A percentile compares a stretch with the other conserved stretches of the same genome.
These are phyloP conservation scores for Metallyticus violacea DNA, from an alignment of 2,888 invertebrate species.

Conservation along the genomic window DNA sequence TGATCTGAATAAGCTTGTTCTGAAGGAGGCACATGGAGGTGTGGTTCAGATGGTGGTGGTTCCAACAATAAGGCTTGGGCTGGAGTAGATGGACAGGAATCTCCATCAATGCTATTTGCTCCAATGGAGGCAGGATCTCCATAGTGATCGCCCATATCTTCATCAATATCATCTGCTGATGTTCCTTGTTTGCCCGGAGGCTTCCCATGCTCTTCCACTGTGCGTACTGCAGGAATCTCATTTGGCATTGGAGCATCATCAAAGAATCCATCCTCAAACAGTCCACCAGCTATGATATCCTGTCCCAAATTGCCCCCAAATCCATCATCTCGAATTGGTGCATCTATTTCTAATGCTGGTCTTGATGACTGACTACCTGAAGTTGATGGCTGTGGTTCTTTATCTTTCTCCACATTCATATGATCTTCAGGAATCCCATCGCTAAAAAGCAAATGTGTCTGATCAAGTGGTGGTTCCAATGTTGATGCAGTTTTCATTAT, in stretches of 20 bases:
- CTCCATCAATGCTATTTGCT: conserved; percentile 48
- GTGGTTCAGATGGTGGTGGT: conserved; percentile 24
- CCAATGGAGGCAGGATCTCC: conserved; percentile 67
- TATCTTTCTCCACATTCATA: conserved; percentile 56
- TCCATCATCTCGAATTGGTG: conserved; percentile 78
- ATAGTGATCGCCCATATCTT: conserved; percentile 76
- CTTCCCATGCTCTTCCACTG: not conserved
- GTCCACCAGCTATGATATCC: conserved; percentile 81
- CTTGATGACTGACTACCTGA: conserved; percentile 44
- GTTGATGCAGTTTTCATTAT: conserved; percentile 73
- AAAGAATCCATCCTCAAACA: conserved; percentile 88
- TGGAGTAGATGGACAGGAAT: conserved; percentile 54
- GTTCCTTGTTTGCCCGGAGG: conserved; percentile 40
- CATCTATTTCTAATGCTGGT: conserved; percentile 63
- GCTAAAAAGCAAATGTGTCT: conserved; percentile 54
- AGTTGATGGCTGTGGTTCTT: conserved; percentile 61
- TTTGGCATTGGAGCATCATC: conserved; percentile 73
- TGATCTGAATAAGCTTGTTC: conserved; percentile 40
- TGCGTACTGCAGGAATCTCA: conserved; percentile 41
- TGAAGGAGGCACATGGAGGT: conserved; percentile 46
- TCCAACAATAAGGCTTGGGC: conserved; percentile 24
- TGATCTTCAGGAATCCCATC: conserved; percentile 62
- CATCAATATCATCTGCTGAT: conserved; percentile 67
- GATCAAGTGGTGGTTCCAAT: conserved; percentile 67
- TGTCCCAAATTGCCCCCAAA: conserved; percentile 81